Conservation (phyloP, 2,797 vertebrate genomes). For the Emydoidea blandingii region DNA sequence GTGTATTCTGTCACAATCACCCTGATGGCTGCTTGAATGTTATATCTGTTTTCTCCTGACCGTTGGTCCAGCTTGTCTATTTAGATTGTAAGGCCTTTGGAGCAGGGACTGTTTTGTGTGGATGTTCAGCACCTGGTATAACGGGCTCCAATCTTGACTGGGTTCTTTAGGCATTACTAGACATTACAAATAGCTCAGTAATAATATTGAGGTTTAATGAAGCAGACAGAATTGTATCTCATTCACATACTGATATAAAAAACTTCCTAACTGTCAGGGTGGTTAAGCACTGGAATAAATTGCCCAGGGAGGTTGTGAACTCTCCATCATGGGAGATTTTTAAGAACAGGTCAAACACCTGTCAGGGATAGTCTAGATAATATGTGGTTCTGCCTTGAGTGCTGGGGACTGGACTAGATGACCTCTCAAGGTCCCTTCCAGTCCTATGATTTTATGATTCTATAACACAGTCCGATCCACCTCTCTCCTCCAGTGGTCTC, state of each 20-base stretch:
- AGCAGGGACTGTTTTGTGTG: not conserved
- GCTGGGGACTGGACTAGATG: too few species aligned
- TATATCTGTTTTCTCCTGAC: not conserved
- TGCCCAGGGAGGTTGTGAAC: too few species aligned
- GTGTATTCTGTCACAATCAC: not conserved
- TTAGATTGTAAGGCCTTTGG: not conserved
- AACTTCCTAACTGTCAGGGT: too few species aligned
- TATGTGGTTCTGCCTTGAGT: too few species aligned
- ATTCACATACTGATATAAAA: not conserved
- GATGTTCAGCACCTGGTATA: not conserved
- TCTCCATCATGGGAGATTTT: too few species aligned
- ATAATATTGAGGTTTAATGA: not conserved
- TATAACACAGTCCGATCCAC: not conserved
- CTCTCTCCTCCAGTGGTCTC: not conserved
- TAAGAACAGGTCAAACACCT: too few species aligned
- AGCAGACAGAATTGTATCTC: not conserved
- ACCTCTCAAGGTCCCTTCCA: too few species aligned
- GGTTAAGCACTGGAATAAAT: too few species aligned
- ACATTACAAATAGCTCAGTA: not conserved
- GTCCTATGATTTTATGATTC: too few species aligned
- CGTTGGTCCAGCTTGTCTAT: not conserved
- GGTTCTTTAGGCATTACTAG: not conserved
- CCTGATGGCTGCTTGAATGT: not conserved
- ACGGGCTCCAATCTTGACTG: not conserved
- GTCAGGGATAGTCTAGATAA: too few species aligned